Base-by-base conservation (phyloP, 2,888 invertebrate species). In the Netelia inedita region DNA sequence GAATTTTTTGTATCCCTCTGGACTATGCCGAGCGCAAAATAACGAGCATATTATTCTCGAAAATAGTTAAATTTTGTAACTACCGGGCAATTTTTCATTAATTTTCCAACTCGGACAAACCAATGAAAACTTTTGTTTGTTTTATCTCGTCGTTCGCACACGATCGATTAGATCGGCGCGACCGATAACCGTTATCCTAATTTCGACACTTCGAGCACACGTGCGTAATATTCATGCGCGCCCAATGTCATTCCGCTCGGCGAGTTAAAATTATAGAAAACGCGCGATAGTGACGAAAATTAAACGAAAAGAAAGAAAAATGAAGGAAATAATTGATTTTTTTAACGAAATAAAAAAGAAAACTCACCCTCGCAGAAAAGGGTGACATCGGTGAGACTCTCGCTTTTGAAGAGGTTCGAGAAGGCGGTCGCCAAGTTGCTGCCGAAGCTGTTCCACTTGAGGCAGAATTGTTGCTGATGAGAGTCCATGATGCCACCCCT, bases 361-460 rank as follows among this genome's bases (percentile, higher is more conserved):
- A 46, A 95, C 96, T 95, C 94, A 98, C 98, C 98, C 96, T 98
- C 98, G 95, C 98, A 98, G 94, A 97, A 98, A 91, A 98, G 95
- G 92, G 97, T 98, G 94, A 98, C 98, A 95, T 98, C 98, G 91
- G 98, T 97, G 93, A 98, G 96, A 94, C 97, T 97, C 95, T 98
- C 98, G 93, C 98, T 98, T 95, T 98, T 98, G 96, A 98, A 98
- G 93, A 98, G 95, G 95, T 97, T 98, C 93, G 98, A 97, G 95
- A 98, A 98, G 91, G 98, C 97, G 91, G 97, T 97, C 92, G 98
- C 98, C 95, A 98, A 95, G 95, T 98, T 98, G 93, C 97, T 97
- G 94, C 98, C 98, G 95, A 98, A 98, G 95, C 98, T 98, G 96
- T 98, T 98, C 98, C 98, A 98, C 96, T 98, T 98, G 93, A 98